Percentiles rank a stretch among this genome's conserved stretches.
These are phyloP conservation scores for Stictocephala bisonia DNA, from an alignment of 2,888 invertebrate species.

Conservation along the genomic window DNA sequence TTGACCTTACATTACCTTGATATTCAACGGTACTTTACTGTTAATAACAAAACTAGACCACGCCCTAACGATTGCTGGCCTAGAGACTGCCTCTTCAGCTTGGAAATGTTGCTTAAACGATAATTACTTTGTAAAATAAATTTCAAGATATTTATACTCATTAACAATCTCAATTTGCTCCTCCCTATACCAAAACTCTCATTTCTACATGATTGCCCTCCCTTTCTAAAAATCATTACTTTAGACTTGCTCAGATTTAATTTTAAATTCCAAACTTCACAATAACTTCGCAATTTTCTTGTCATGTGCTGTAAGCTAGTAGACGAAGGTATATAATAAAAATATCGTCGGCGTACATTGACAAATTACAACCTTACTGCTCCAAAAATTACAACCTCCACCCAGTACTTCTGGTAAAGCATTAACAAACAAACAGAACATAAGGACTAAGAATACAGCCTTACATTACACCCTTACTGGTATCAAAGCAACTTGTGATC, in stretches of 20 bases:
- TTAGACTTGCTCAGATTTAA: conserved; percentile 56
- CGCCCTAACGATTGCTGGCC: background rate
- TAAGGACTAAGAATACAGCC: conserved; percentile 52
- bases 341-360: conserved; percentile 53
- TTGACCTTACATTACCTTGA: conserved; percentile 12
- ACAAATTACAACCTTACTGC: conserved; percentile 35
- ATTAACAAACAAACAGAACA: conserved; percentile 47
- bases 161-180: conserved; percentile 27
- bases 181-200: conserved; percentile 15
- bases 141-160: conserved; percentile 30
- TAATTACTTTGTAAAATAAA: background rate
- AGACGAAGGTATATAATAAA: conserved; percentile 47
- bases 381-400: conserved; percentile 41
- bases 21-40: no score
- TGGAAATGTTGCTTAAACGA: background rate
- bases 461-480: conserved; percentile 49
- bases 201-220: conserved; percentile 1
- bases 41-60: conserved; percentile 34
- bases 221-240: conserved; percentile 51
- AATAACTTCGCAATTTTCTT: conserved; percentile 47
- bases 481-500: conserved; percentile 45
- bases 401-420: conserved; percentile 48
- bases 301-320: conserved; percentile 49
- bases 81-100: background rate
- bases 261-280: conserved; percentile 48